Evolutionary conservation across 30 jellyfish, hydroid and myxozoan genomes (phyloP), one percentile per base, ranked within the genome.

Genomic region (Chironex yamaguchii): DNA sequence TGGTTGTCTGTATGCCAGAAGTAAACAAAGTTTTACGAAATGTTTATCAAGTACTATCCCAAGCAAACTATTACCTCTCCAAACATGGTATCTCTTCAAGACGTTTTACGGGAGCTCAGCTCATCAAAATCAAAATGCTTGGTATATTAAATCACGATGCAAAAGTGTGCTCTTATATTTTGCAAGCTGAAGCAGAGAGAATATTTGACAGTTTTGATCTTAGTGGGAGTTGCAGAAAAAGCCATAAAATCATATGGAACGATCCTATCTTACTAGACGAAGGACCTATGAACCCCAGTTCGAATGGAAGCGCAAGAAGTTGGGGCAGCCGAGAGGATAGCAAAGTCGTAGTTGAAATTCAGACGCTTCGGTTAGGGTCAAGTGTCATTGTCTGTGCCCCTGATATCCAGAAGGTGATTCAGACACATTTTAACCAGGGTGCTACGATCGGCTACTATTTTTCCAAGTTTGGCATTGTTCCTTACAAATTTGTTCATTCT

Each of bases 181-280:
- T 67, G 50, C 99, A 94, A 48, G 87, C 79, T 6, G 99, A 94
- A 81, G 99, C 99, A 35, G 99, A 94, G 73, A 70, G 91, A 50
- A 89, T 94, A n/a, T 94, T 94, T 84, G 99, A 94, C 50, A 94
- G 97, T 34, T 94, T 94, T 81, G 99, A 94, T 67, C 82, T 94
- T 13, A 82, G 89, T 66, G 99, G 97, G 2, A 81, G 89, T 51
- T 80, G 97, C 71, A 90, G 93, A 69, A 94, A 94, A 89, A 88
- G 97, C 53, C 85, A 65, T 32, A 74, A 76, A 32, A 94, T 94
- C 52, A 82, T 73, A 2, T 94, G 99, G 99, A 85, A 71, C 95
- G 99, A 94, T 36, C 99, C 99, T 2, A 83, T 94, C 6, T 86
- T 94, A n/a, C 69, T 94, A n/a, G 99, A 94, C 71, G 99, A 94